Conservation (phyloP, 2,113 vertebrate genomes). For the Spea bombifrons region DNA sequence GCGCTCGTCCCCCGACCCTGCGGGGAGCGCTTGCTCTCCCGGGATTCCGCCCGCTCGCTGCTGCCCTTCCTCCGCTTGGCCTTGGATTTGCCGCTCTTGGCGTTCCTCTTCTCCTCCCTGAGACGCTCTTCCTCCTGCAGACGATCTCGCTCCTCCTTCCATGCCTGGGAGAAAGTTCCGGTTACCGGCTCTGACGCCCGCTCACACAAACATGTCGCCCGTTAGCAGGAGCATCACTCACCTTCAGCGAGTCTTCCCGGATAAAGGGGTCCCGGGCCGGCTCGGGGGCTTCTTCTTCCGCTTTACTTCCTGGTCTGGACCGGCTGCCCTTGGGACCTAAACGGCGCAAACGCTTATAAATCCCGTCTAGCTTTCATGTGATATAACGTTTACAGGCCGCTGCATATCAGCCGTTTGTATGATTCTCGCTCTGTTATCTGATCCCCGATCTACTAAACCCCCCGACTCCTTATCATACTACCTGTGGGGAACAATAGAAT, state of each 20-base stretch:
- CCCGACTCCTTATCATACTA: too few species aligned
- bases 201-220: too few species aligned
- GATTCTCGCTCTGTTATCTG: too few species aligned
- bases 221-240: conserved; percentile 47
- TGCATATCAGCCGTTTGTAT: too few species aligned
- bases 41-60: conserved; percentile 20
- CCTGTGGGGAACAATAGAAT: too few species aligned
- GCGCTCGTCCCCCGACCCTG: conserved; percentile 40
- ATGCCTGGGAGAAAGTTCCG: conserved; percentile 62
- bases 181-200: too few species aligned
- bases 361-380: too few species aligned
- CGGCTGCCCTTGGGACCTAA: conserved; percentile 48
- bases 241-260: conserved; percentile 73
- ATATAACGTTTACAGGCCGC: too few species aligned
- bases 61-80: conserved; percentile 56
- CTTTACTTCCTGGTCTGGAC: background rate
- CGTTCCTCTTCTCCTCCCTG: conserved; percentile 62
- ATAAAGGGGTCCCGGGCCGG: conserved; percentile 55
- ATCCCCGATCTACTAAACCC: too few species aligned
- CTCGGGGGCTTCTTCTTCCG: conserved; percentile 39
- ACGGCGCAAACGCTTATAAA: background rate
- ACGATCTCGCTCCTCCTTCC: conserved; percentile 68
- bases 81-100: conserved; percentile 50
- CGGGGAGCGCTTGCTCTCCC: conserved; percentile 43
- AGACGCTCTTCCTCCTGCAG: conserved; percentile 64